Conservation (phyloP, 2,113 vertebrate genomes). For the Grantiella picta region DNA sequence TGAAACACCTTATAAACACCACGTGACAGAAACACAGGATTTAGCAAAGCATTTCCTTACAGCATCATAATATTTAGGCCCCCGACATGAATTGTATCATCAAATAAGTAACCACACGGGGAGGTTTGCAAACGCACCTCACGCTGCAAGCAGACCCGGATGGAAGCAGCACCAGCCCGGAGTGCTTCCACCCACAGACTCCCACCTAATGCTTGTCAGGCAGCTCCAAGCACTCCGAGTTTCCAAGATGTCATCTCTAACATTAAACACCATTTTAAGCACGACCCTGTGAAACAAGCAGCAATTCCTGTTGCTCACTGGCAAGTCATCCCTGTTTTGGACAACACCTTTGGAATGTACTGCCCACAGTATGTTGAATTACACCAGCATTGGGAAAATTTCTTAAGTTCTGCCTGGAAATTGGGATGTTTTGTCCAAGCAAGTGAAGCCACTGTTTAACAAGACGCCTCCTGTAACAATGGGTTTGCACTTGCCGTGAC, state of each 20-base stretch:
- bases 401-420: not conserved
- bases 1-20: slow-evolving; percentile 56
- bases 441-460: not conserved
- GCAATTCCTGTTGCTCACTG: not conserved
- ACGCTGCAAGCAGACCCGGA: accelerated
- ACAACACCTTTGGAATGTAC: not conserved
- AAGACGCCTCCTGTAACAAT: not conserved
- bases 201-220: slow-evolving; percentile 9
- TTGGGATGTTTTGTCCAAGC: not conserved
- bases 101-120: not conserved
- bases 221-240: not conserved
- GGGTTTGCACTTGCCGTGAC: accelerated
- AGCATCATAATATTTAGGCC: not conserved
- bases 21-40: not conserved
- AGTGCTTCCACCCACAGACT: not conserved
- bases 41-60: slow-evolving; percentile 25
- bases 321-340: not conserved
- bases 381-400: not conserved
- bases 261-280: not conserved
- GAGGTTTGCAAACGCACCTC: not conserved
- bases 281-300: not conserved
- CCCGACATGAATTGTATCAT: not conserved
- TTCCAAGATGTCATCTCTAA: not conserved
- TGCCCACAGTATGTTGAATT: not conserved
- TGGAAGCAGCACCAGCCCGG: not conserved